Evolutionary conservation across 2,797 vertebrate species (phyloP), one percentile per base, ranked within the genome.

Genomic region (Coregonus sp.): DNA sequence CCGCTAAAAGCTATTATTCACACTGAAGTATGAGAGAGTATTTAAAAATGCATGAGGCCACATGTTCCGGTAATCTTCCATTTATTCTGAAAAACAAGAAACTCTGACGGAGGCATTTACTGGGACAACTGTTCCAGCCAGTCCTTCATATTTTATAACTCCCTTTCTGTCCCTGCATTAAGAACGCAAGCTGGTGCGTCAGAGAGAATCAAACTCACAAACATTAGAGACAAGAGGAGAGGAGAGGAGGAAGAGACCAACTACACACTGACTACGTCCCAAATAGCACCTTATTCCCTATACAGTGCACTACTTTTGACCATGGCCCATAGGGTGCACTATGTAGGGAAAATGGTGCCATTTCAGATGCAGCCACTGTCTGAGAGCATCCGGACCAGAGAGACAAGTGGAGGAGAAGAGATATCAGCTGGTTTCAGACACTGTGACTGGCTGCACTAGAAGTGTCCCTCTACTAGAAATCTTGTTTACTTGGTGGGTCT

Each of bases 1-100:
- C 82, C 89, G 84, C 90, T 91, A 89, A 92, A 91, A 92, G 90
- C 86, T 89, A 92, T 94, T 92, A 94, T 94, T 94, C 89, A 94
- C 86, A 81, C 81, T 51, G 75, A 83, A 87, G 88, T 83, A 81
- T 82, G 81, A 80, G 25, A 76, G 79, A 83, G 51, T 7, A 75
- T 84, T 94, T 89, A 94, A 94, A 92, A 89, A 94, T 94, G 86
- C 85, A 95, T 92, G 80, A 91, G 18, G 85, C 89, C 90, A 89
- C 92, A 94, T 94, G 92, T 93, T 93, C 82, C 83, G 83, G 91
- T 93, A 93, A 93, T 93, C 88, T 89, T 83, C 92, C 92, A 91
- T 92, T 95, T 94, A 91, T 86, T 88, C 85, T n/a, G 37, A 80
- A 81, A 81, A 76, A 85, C 85, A 79, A 88, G 86, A 88, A 80